phyloP scores from a whole-genome alignment of 2,113 vertebrate genomes.

The Acrocephalus kingi region DNA sequence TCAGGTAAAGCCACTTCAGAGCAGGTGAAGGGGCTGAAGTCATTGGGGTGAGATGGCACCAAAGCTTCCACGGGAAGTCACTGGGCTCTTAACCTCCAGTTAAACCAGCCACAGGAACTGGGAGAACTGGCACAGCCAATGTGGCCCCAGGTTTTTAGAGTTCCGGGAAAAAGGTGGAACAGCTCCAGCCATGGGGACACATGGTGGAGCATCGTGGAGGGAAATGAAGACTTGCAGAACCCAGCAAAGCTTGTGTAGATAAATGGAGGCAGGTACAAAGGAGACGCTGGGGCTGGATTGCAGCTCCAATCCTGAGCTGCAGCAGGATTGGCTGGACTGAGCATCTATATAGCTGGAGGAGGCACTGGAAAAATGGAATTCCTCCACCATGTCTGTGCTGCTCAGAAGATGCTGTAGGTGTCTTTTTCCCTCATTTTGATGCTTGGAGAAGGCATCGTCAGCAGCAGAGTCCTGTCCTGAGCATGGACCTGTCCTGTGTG shows the following conservation, averaged over 20 bases:
- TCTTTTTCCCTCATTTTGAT: neutral
- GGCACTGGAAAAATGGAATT: neutral
- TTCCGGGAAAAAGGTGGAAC: neutral
- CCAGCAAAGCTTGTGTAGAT: neutral
- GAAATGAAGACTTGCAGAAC: neutral
- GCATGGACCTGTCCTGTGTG: neutral
- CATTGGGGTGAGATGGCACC: neutral
- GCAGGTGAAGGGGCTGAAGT: neutral
- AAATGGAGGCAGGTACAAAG: neutral
- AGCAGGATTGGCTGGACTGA: neutral
- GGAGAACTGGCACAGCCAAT: neutral
- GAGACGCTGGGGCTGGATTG: too few relatives aligned
- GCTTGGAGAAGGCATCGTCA: neutral
- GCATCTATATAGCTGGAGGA: neutral
- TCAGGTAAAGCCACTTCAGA: neutral
- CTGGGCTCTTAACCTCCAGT: neutral
- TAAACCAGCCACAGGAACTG: neutral
- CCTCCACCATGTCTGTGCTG: neutral
- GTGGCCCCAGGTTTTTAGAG: neutral
- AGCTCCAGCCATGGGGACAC: fast-evolving
- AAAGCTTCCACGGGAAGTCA: neutral
- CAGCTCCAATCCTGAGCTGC: neutral
- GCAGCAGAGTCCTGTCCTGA: fast-evolving
- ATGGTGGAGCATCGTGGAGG: fast-evolving
- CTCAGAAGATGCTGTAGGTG: neutral